phyloP scores from a whole-genome alignment of 2,113 vertebrate genomes.

The Urocynchramus pylzowi region DNA sequence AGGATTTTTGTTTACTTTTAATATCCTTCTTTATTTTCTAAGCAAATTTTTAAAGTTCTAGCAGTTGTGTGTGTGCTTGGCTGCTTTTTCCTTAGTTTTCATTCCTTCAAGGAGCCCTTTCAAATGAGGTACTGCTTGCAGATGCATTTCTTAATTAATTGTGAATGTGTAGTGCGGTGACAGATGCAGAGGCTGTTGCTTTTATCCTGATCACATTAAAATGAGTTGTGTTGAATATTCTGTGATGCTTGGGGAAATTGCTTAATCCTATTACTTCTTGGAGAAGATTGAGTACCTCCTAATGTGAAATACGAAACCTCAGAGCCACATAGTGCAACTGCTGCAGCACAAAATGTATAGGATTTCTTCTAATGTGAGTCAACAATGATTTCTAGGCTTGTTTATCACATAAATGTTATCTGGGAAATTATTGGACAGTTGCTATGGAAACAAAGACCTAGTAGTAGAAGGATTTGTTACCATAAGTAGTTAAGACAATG shows the following conservation, averaged over 20 bases:
- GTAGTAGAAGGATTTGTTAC: slow-evolving; percentile 45
- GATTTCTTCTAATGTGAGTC: slow-evolving; percentile 56
- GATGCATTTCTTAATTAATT: slow-evolving; percentile 62
- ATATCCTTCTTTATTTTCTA: not conserved
- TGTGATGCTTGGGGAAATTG: slow-evolving; percentile 56
- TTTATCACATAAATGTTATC: slow-evolving; percentile 70
- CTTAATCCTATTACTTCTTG: slow-evolving; percentile 61
- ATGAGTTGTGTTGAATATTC: slow-evolving; percentile 62
- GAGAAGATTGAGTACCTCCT: slow-evolving; percentile 50
- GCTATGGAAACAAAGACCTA: slow-evolving; percentile 54
- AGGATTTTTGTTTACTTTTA: not conserved
- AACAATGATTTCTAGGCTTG: slow-evolving; percentile 65
- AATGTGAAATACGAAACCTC: slow-evolving; percentile 57
- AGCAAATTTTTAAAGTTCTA: not conserved
- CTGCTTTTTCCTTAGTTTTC: not conserved
- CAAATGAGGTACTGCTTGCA: not conserved
- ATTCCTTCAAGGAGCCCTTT: slow-evolving; percentile 2
- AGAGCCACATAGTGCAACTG: not conserved
- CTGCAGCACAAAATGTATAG: slow-evolving; percentile 22
- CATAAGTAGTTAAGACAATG: slow-evolving; percentile 60
- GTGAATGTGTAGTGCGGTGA: slow-evolving; percentile 6
- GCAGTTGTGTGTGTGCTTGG: not conserved
- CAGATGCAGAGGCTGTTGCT: slow-evolving; percentile 37
- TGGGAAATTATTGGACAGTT: slow-evolving; percentile 68
- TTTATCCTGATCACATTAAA: slow-evolving; percentile 58